Evolutionary conservation across 1,140 invertebrate species (phyloP).

Genomic region (Drosophila micromelanica): DNA sequence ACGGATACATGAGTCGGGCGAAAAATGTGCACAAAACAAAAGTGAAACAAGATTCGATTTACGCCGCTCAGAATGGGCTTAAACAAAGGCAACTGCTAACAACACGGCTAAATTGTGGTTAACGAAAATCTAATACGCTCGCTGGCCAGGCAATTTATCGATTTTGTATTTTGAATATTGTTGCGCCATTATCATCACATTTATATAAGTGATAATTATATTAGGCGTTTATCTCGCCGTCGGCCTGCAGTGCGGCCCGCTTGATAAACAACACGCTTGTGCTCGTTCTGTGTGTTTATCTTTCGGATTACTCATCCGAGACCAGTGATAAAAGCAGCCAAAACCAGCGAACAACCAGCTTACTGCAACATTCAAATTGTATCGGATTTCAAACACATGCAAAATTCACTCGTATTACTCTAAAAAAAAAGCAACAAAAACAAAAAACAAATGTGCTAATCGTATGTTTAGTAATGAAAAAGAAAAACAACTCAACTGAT

Average conservation of each 20-base stretch:
- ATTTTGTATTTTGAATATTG: slow-evolving; percentile 80
- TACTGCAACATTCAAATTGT: slow-evolving; percentile 28
- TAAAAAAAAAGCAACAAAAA: neutral
- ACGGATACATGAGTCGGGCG: neutral
- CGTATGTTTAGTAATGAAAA: slow-evolving; percentile 13
- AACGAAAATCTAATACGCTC: neutral
- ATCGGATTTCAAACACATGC: neutral
- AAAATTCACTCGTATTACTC: slow-evolving; percentile 2
- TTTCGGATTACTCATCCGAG: slow-evolving; percentile 60
- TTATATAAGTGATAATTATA: slow-evolving; percentile 82
- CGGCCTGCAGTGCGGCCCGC: slow-evolving; percentile 31
- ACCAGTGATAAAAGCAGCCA: slow-evolving; percentile 3
- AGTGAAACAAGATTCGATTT: slow-evolving; percentile 25
- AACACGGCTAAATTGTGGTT: slow-evolving; percentile 5
- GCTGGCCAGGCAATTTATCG: slow-evolving; percentile 50
- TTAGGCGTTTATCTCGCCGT: slow-evolving; percentile 68
- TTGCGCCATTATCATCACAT: slow-evolving; percentile 80
- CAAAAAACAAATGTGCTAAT: slow-evolving; percentile 50
- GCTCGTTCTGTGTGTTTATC: slow-evolving; percentile 57
- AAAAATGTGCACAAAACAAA: slow-evolving; percentile 11
- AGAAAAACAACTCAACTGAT: slow-evolving; percentile 29
- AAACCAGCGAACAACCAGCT: slow-evolving; percentile 18
- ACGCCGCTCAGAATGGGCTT: neutral
- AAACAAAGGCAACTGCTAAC: neutral
- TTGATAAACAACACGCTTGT: slow-evolving; percentile 47